Evolutionary conservation across 2,888 invertebrate genomes (phyloP).

Genomic region (Tridacna crocea): DNA sequence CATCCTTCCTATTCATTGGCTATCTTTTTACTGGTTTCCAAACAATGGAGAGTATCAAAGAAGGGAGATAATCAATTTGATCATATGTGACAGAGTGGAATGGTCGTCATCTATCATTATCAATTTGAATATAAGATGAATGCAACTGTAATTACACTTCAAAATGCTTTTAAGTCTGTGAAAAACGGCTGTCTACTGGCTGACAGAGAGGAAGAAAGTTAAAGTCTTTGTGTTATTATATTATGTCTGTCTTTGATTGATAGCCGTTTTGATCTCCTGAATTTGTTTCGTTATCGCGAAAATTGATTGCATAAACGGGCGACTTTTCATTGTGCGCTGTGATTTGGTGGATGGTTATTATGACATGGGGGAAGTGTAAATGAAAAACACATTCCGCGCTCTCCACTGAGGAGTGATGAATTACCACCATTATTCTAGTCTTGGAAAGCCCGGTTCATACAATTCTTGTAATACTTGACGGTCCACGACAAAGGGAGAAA

Average conservation of each 20-base stretch:
- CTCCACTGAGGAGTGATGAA: conserved; percentile 28
- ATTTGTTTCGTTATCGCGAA: conserved; percentile 58
- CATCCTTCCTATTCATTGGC: conserved; percentile 10
- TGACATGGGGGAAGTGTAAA: conserved; percentile 43
- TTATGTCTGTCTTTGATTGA: conserved; percentile 60
- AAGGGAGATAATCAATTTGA: conserved; percentile 51
- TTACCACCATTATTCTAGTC: conserved; percentile 16
- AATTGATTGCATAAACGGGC: conserved; percentile 61
- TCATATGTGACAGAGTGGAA: conserved; percentile 41
- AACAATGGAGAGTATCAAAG: conserved; percentile 20
- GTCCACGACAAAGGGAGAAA: background rate
- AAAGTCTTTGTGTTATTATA: conserved; percentile 58
- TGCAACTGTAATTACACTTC: conserved; percentile 55
- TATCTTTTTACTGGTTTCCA: conserved; percentile 4
- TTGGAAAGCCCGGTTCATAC: conserved; percentile 14
- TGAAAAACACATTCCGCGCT: conserved; percentile 42
- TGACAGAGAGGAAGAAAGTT: conserved; percentile 40
- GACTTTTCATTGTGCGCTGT: conserved; percentile 34
- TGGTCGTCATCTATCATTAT: conserved; percentile 48
- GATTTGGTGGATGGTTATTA: conserved; percentile 51
- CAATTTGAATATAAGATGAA: conserved; percentile 58
- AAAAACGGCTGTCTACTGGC: conserved; percentile 44
- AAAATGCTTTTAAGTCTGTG: conserved; percentile 57
- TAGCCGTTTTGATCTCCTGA: conserved; percentile 54
- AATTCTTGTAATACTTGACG: background rate